Evolutionary conservation across 2,888 invertebrate genomes (phyloP).

Genomic region (Lasioglossum leucozonium): DNA sequence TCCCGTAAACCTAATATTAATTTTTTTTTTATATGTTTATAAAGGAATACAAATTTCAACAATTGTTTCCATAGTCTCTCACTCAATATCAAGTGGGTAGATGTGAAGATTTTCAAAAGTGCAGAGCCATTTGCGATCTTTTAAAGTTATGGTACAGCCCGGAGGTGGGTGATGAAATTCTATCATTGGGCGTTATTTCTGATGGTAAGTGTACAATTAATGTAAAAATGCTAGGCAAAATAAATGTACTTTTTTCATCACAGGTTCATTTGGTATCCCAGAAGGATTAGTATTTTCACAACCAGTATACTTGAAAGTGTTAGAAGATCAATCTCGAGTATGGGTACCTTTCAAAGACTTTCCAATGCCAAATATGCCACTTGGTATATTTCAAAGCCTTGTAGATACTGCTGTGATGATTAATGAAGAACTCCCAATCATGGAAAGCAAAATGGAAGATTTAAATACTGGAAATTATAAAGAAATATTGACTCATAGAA

Average conservation of each 20-base stretch:
- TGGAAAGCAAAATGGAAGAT: not conserved
- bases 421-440: constrained; percentile 49
- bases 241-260: constrained; percentile 11
- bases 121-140: constrained; percentile 85
- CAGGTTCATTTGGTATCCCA: constrained; percentile 86
- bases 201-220: constrained; percentile 83
- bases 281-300: constrained; percentile 87
- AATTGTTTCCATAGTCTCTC: constrained; percentile 45
- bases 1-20: not conserved
- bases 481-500: not conserved
- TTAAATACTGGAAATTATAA: not conserved
- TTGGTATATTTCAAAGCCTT: constrained; percentile 60
- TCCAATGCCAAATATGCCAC: constrained; percentile 66
- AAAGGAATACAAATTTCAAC: not conserved
- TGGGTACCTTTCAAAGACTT: constrained; percentile 72
- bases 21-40: not conserved
- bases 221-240: not conserved
- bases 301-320: constrained; percentile 81
- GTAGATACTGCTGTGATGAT: constrained; percentile 63
- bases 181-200: constrained; percentile 86
- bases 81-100: constrained; percentile 69
- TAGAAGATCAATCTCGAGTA: constrained; percentile 59
- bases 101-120: constrained; percentile 77
- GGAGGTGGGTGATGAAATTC: constrained; percentile 81
- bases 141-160: constrained; percentile 86